These are phyloP conservation scores for Megalurothrips usitatus DNA, from an alignment of 2,888 invertebrate genomes.

Conservation along the genomic window DNA sequence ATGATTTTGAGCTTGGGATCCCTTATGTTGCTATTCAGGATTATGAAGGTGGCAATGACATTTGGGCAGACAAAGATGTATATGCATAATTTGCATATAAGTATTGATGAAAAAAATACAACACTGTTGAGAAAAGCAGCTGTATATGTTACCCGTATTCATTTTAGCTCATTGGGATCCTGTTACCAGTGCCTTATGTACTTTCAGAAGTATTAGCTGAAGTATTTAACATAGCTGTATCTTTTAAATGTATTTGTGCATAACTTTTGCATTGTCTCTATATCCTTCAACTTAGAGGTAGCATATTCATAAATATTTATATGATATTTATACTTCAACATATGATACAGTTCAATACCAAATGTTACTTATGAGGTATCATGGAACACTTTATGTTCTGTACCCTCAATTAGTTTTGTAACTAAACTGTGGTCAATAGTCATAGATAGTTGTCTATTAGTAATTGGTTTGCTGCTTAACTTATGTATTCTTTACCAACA, in stretches of 20 bases:
- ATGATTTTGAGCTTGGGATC: constrained; percentile 71
- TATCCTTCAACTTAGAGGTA: no score
- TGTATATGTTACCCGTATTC: no score
- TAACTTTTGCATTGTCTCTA: no score
- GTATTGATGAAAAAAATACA: no score
- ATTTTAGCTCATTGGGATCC: not conserved
- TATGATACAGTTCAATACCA: not conserved
- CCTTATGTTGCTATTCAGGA: constrained; percentile 61
- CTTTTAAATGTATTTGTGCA: no score
- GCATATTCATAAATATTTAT: not conserved
- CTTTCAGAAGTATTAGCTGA: not conserved
- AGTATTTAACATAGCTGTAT: not conserved
- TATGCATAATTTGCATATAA: not conserved
- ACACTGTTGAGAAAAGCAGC: no score
- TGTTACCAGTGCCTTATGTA: not conserved
- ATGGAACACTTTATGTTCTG: no score
- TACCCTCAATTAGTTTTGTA: no score
- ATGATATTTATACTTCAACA: not conserved
- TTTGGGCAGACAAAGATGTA: not conserved
- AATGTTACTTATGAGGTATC: not conserved
- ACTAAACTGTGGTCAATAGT: no score
- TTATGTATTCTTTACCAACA: no score
- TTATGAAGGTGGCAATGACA: constrained; percentile 28
- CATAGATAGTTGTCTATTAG: no score
- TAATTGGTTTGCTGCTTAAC: no score